phyloP scores from a whole-genome alignment of 2,888 invertebrate genomes.

The Hololepta plana region DNA sequence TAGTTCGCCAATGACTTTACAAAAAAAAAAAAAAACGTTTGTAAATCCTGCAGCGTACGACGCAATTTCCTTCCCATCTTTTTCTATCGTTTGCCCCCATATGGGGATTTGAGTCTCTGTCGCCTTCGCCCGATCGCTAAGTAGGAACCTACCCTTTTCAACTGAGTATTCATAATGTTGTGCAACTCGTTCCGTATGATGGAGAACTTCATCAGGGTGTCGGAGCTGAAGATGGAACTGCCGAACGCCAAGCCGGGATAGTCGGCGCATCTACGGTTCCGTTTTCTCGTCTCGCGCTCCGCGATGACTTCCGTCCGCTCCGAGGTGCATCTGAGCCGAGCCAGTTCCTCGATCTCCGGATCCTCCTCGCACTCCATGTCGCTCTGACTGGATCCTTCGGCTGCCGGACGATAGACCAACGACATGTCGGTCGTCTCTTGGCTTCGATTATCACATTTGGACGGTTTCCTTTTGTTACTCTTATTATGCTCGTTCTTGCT shows the following conservation, averaged over 20 bases:
- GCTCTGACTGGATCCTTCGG: constrained; percentile 29
- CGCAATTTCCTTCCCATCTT: too few relatives aligned
- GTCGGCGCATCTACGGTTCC: constrained; percentile 68
- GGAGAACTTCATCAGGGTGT: constrained; percentile 95
- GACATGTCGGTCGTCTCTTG: constrained; percentile 21
- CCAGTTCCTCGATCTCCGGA: constrained; percentile 62
- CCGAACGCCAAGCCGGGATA: constrained; percentile 87
- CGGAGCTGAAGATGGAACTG: constrained; percentile 84
- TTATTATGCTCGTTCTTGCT: constrained; percentile 4
- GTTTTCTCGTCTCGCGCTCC: constrained; percentile 57
- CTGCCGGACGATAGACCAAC: constrained; percentile 24
- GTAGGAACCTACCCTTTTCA: constrained; percentile 77
- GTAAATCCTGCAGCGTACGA: too few relatives aligned
- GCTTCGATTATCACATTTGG: constrained; percentile 6
- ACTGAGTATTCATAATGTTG: constrained; percentile 91
- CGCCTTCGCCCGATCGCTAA: background rate
- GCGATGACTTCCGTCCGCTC: constrained; percentile 78
- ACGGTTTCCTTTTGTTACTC: constrained; percentile 9
- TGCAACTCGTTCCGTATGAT: constrained; percentile 93
- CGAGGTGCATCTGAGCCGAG: constrained; percentile 73
- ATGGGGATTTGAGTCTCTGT: too few relatives aligned
- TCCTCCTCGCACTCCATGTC: constrained; percentile 46
- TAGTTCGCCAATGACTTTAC: too few relatives aligned
- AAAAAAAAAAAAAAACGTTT: too few relatives aligned
- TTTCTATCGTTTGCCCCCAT: too few relatives aligned